Base-by-base conservation (phyloP, 2,797 vertebrate genomes). In the Poeciliopsis paucimaculata region DNA sequence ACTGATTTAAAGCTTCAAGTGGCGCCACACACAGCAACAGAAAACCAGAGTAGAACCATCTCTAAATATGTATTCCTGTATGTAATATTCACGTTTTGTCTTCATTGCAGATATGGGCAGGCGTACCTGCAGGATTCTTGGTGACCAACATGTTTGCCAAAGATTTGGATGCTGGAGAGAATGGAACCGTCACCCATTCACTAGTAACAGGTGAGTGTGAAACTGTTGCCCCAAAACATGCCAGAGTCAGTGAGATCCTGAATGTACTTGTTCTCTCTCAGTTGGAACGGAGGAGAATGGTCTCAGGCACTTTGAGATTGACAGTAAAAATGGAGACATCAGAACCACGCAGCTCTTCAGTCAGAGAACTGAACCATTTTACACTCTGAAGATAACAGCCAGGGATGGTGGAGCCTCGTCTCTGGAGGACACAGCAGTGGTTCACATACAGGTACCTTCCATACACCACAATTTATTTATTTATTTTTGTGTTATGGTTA, bases 121-220 rank as follows among this genome's bases (percentile, higher is more conserved):
- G 94, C 23, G 92, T 96, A 3, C 95, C 96, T 0, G 80, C 93
- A 71, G 96, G 96, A 76, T 96, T 95, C 0, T 84, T 97, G 81
- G 94, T 98, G 79, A 93, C 95, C 18, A 96, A 94, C 62, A 62
- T 98, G 86, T 98, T 97, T 91, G 97, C 98, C 75, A 98, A 98
- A 93, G 98, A 99, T 79, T 89, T 91, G 0, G 98, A 99, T 90
- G 94, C 96, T 82, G 98, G 97, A 85, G 96, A 94, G 86, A 99
- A 97, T 20, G 91, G 96, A 77, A 95, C 95, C 1, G 92, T 99
- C 2, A 80, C 77, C 1, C 97, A 98, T 88, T 97, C 96, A 5
- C 1, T 97, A 79, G 92, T 92, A 76, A 79, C 95, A 94, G 96
- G 98, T 99, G 94, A 95, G 92, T 28, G n/a, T 5, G 46, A 8